Base-by-base conservation (phyloP, 2,797 vertebrate species). In the Darevskia mixta region DNA sequence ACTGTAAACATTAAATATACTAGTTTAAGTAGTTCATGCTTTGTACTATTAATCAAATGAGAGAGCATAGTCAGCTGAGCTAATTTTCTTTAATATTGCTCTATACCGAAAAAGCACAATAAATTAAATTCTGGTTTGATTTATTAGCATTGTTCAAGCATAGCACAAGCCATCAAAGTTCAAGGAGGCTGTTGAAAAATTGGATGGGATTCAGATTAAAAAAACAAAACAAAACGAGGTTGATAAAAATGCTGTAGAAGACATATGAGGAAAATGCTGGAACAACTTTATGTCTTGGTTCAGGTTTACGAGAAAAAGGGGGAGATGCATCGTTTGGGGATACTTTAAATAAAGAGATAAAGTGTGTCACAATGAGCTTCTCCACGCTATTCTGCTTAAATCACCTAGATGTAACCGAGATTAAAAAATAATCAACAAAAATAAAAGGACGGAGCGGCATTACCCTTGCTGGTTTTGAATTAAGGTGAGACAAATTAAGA, bases 31-130 rank as follows among this genome's bases (percentile, higher is more conserved):
- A 25, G 13, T 73, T 72, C 17, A 43, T n/a, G 25, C n/a, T 27
- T 13, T 77, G 41, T 11, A 9, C n/a, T 41, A 76, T 66, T n/a
- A 91, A 25, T 79, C n/a, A 49, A 92, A 82, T 10, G 79, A 38
- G 10, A 88, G 91, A 69, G 88, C 15, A 84, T 11, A 87, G 43
- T 38, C n/a, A 83, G 79, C 27, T 38, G 72, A 35, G 9, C 25
- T 77, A 77, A 66, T 82, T 66, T 82, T 38, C 72, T 87, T 82
- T 67, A 67, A 75, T 45, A 81, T 87, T 61, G n/a, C 79, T 75
- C 18, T 43, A 9, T 76, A 38, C 5, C 27, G 35, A 82, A 45
- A 45, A 76, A 23, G 23, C 20, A 76, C 58, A 93, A 18, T 86
- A 27, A 43, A 92, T 83, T 17, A 88, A 49, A 79, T 13, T 32